Evolutionary conservation across 2,888 invertebrate species (phyloP), one percentile per base, ranked within the genome.

Genomic region (Xylota sylvarum): DNA sequence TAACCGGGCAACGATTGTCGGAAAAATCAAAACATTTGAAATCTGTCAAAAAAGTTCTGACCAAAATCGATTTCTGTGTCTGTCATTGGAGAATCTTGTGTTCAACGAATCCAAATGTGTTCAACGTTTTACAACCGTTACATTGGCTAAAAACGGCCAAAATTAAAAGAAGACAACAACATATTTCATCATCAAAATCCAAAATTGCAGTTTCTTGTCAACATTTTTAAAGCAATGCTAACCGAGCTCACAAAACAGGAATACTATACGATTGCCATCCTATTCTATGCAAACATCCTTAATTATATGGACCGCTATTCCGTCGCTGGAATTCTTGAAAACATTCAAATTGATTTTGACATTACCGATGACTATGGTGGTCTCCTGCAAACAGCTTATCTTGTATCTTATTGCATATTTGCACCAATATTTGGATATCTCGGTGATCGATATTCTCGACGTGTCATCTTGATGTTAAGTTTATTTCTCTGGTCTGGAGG

Each of bases 241-340:
- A 2, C 14, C 2, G 10, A 4, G 6, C 55, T 65, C 4, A 56
- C 70, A 6, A 56, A 2, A 0, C 58, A 65, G 0, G 79, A 84
- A 17, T 30, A 12, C 6, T 82, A 69, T 30, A 86, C 82, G 7
- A 50, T 86, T 43, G 10, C 0, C n/a, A 4, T 50, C 4, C 62
- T 86, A 0, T 67, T 81, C 48, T 78, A 56, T 2, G 3, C 70
- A 12, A 86, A 86, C 40, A 10, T 82, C 0, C 12, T 82, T 10
- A 82, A 82, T 35, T 86, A 86, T 12, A 73, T 82, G 72, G 86
- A 86, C 14, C 81, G 86, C 4, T 86, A 62, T 12, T 50, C 32
- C 3, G 48, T 86, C 2, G 86, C 86, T 43, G 82, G 67, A 6
- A 23, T 86, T 1, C 82, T 82, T 9, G 10, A 5, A 4, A 69